Evolutionary conservation across 2,888 invertebrate species (phyloP).

Genomic region (Nezara viridula): DNA sequence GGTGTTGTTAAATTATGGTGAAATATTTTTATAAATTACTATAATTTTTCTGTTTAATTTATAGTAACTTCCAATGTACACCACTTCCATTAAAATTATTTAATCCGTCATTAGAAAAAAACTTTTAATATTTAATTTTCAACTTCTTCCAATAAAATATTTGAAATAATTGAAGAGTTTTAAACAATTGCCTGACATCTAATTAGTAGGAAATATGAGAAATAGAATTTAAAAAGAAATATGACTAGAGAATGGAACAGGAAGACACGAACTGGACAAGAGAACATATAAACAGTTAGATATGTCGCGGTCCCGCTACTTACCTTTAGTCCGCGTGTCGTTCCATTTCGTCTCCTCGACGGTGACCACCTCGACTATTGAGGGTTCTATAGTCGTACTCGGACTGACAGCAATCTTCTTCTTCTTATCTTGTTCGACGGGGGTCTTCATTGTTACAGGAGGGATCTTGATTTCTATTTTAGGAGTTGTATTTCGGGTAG

Average conservation of each 20-base stretch:
- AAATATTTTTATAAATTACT: not conserved
- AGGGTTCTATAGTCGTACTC: conserved; percentile 65
- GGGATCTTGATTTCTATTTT: conserved; percentile 50
- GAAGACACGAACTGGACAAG: not conserved
- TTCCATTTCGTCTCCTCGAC: conserved; percentile 9
- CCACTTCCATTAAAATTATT: not conserved
- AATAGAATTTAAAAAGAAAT: not conserved
- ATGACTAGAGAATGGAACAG: not conserved
- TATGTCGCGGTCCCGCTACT: not conserved
- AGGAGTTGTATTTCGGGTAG: conserved; percentile 62
- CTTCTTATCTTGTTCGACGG: conserved; percentile 63
- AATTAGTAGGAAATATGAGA: not conserved
- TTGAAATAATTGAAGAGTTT: not conserved
- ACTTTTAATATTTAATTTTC: too few species aligned
- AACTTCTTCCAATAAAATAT: not conserved
- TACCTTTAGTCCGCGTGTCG: conserved; percentile 56
- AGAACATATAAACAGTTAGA: conserved; percentile 3
- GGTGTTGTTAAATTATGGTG: too few species aligned
- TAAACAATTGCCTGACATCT: not conserved
- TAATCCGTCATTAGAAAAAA: not conserved
- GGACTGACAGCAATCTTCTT: conserved; percentile 58
- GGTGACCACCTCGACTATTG: conserved; percentile 61
- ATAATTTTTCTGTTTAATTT: not conserved
- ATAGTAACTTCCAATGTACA: too few species aligned
- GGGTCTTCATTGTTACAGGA: conserved; percentile 63